Base-by-base conservation (phyloP, 2,113 vertebrate genomes). In the Podarcis muralis region DNA sequence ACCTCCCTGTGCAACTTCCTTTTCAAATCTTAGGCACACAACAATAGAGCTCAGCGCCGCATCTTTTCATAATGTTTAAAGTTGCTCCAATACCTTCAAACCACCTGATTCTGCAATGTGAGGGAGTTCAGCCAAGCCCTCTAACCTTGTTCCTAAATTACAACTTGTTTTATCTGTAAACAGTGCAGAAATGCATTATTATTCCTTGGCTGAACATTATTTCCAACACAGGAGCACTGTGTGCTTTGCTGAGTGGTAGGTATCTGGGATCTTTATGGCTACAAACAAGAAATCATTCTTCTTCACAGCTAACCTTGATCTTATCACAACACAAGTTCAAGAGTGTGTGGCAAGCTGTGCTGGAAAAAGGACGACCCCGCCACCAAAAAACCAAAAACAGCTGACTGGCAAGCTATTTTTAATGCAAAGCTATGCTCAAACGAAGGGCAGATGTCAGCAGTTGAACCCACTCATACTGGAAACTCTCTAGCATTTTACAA, bases 321-420 rank as follows among this genome's bases (percentile, higher is more conserved):
- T 89, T 57, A 91, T 18, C 76, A 89, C 89, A 92, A 84, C 72
- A 88, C 30, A 76, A 68, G n/a, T 32, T 27, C 43, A 20, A 84
- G 72, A 90, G 72, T n/a, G 88, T 69, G 83, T 91, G 40, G 35
- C 78, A 87, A 81, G 86, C 11, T 27, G 91, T 80, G 84, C 82
- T n/a, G 32, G 81, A 84, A 91, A 77, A 37, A 30, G 91, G 89
- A 71, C 27, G 89, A 71, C 27, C 9, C 48, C 22, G 13, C 2
- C 32, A 66, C 18, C 0, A 57, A 59, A 32, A n/a, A 86, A 22
- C 20, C 68, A 32, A 8, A 0, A 86, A 78, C 86, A 89, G 37
- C 15, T 62, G 18, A 43, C 37, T 40, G 69, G 23, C 18, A 43
- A 48, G 78, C 4, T 1, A 16, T 35, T 62, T 69, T 72, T 30